phyloP scores from a whole-genome alignment of 2,888 invertebrate species.

The Euplagia quadripunctaria region DNA sequence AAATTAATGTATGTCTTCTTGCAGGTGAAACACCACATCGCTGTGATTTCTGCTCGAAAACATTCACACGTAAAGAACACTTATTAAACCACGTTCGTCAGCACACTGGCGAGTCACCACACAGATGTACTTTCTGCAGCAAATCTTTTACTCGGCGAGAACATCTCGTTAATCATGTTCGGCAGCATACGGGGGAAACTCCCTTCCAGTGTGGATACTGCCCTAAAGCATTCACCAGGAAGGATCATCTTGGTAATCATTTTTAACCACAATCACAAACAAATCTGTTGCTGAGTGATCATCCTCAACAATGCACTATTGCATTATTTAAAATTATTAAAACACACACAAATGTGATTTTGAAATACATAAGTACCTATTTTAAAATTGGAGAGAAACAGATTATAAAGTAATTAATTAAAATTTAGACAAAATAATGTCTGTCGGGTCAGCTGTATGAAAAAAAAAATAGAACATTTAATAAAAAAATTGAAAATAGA shows the following conservation, averaged over 20 bases:
- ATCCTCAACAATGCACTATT: too few relatives aligned
- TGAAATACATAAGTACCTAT: too few relatives aligned
- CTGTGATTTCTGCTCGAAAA: conserved; percentile 93
- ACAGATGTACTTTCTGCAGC: conserved; percentile 94
- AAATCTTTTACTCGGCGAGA: conserved; percentile 96
- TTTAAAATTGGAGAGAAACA: too few relatives aligned
- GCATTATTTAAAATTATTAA: too few relatives aligned
- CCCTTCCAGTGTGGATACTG: conserved; percentile 94
- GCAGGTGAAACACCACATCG: conserved; percentile 92
- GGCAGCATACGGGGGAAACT: conserved; percentile 93
- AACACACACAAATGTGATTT: too few relatives aligned
- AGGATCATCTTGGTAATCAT: conserved; percentile 90
- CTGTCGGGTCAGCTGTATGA: too few relatives aligned
- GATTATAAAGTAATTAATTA: too few relatives aligned
- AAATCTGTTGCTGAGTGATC: too few relatives aligned
- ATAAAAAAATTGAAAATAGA: neutral
- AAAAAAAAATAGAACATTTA: too few relatives aligned
- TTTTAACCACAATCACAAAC: neutral
- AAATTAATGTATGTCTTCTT: conserved; percentile 16
- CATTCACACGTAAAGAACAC: conserved; percentile 93
- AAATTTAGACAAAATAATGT: too few relatives aligned
- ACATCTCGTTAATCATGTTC: conserved; percentile 94
- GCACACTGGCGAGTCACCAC: conserved; percentile 94
- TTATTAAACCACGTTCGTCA: conserved; percentile 92
- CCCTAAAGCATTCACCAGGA: conserved; percentile 94